These are phyloP conservation scores for Cephalopholis sonnerati DNA, from an alignment of 2,113 vertebrate species.

Conservation along the genomic window DNA sequence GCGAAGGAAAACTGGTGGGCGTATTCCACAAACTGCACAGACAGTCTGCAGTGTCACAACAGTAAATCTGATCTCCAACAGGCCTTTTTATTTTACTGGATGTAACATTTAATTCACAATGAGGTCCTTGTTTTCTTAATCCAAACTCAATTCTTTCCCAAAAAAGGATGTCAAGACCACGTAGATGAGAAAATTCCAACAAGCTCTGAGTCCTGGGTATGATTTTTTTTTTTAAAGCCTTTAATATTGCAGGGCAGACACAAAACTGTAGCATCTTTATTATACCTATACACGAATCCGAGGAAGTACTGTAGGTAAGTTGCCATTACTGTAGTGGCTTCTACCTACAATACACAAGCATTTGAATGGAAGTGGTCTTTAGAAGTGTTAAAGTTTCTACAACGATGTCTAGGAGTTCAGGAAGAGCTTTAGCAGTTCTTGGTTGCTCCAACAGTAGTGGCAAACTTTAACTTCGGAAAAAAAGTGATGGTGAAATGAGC, in stretches of 20 bases:
- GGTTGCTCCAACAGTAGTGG: no score
- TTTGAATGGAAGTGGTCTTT: no score
- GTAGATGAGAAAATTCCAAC: not conserved
- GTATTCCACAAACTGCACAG: conserved; percentile 5
- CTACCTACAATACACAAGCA: no score
- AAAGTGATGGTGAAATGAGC: no score
- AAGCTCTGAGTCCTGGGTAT: not conserved
- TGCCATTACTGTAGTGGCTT: no score
- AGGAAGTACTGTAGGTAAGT: no score
- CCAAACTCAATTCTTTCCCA: not conserved
- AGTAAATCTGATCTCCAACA: conserved; percentile 2
- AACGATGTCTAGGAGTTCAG: no score
- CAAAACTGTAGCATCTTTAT: not conserved
- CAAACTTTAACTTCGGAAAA: no score
- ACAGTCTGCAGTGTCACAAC: conserved; percentile 1
- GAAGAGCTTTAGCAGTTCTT: no score
- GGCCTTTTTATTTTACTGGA: not conserved
- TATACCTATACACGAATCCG: no score
- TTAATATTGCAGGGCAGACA: not conserved
- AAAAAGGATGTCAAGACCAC: not conserved
- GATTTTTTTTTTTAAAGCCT: not conserved
- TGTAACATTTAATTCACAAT: not conserved
- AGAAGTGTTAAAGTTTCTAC: no score
- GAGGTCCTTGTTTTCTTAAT: conserved; percentile 5
- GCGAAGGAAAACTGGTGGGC: conserved; percentile 29